Evolutionary conservation across 2,113 vertebrate genomes (phyloP), one percentile per base, ranked within the genome.

Genomic region (Excalfactoria chinensis): DNA sequence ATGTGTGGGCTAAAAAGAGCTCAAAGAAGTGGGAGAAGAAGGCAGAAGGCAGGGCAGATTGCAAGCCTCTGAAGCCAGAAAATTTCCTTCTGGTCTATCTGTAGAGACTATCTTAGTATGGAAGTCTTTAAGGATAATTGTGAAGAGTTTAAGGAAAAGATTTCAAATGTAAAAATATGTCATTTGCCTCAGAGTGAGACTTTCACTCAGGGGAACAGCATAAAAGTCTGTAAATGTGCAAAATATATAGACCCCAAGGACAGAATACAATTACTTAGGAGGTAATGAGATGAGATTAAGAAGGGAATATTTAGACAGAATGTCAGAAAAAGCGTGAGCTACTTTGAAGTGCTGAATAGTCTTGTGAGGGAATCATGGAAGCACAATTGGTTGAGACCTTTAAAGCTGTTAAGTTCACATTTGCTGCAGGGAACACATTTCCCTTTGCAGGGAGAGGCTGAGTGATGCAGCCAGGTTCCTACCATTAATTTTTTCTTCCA

Each of bases 231-330:
- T 94, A 96, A 95, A 96, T 88, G 93, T 81, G 82, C n/a, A 40
- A 88, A 96, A 73, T 81, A 93, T 93, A 86, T 75, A 92, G 88
- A 86, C 92, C 92, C 93, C 66, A 90, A 94, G 90, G 96, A 94
- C 72, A 86, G 83, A 96, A 96, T 71, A 95, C 90, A 96, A 96
- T 96, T 96, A 96, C 21, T 96, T 96, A 94, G 90, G 86, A 96
- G 73, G 90, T 96, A 96, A 96, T 96, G 96, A 96, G 95, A 96
- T 94, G 76, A 96, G 83, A 96, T 95, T 96, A 96, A 92, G 87
- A 93, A 91, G 93, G 95, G 90, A 96, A 96, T 96, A 96, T 92
- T 92, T 91, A 92, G 88, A 94, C 82, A 92, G 86, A 94, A 87
- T 90, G 79, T 40, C 93, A 94, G 86, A 64, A 84, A 90, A 89